These are phyloP conservation scores for Tamias sibiricus DNA, from an alignment of 2,113 vertebrate genomes.

Conservation along the genomic window DNA sequence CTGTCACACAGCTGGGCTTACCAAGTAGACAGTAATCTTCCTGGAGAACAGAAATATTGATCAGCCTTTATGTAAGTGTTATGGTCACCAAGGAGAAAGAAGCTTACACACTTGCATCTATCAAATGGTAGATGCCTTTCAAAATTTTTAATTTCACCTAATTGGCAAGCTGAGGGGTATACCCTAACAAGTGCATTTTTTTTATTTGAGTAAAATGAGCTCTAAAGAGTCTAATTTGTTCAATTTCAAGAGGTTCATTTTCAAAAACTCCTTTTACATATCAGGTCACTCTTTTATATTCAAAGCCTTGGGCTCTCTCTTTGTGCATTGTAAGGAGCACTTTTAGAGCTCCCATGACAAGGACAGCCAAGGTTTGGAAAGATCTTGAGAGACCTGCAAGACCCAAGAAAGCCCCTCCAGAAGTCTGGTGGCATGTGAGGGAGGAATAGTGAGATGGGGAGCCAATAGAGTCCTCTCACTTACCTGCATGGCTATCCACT, in stretches of 20 bases:
- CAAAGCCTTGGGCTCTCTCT: neutral
- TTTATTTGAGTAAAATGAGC: neutral
- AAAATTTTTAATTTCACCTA: neutral
- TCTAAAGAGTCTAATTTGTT: neutral
- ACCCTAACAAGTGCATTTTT: neutral
- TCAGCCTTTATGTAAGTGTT: neutral
- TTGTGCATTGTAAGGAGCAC: neutral
- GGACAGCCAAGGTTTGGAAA: neutral
- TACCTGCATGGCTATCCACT: neutral
- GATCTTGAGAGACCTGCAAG: neutral
- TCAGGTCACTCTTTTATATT: neutral
- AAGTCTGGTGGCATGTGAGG: neutral
- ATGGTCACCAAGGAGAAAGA: neutral
- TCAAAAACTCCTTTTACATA: neutral
- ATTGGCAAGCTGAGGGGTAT: neutral
- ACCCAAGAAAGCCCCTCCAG: neutral
- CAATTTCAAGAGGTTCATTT: neutral
- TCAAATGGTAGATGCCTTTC: neutral
- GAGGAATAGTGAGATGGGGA: accelerated
- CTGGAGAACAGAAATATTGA: neutral
- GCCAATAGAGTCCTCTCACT: neutral
- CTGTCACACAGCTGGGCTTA: neutral
- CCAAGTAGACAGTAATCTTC: neutral
- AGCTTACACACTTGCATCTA: neutral
- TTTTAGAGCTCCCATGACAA: neutral